phyloP scores from a whole-genome alignment of 2,888 invertebrate species.

The Ecdyonurus torrentis region DNA sequence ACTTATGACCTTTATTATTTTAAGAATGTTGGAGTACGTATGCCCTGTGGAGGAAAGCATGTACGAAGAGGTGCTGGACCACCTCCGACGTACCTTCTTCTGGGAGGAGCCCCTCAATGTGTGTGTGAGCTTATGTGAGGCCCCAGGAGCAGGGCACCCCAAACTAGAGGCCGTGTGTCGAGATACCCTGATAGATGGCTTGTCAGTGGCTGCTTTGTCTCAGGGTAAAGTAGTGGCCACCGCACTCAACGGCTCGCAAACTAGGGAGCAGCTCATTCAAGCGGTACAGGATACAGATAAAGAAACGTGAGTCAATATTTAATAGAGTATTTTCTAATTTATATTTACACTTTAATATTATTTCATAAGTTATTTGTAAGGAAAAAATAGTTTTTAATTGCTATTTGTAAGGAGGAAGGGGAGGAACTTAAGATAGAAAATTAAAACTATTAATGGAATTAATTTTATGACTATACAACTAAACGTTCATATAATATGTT shows the following conservation, averaged over 20 bases:
- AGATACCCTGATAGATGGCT: not conserved
- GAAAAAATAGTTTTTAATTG: too few species aligned
- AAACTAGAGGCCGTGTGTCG: not conserved
- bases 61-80: constrained; percentile 1
- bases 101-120: constrained; percentile 1
- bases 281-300: not conserved
- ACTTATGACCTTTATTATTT: not conserved
- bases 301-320: not conserved
- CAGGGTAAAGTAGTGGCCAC: not conserved
- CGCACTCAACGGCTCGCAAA: constrained; percentile 2
- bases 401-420: too few species aligned
- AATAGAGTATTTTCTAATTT: too few species aligned
- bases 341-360: too few species aligned
- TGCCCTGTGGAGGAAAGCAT: not conserved
- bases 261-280: not conserved
- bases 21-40: not conserved
- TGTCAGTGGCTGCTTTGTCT: not conserved
- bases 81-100: not conserved
- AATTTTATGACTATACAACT: too few species aligned
- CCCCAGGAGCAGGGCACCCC: not conserved
- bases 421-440: too few species aligned
- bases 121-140: constrained; percentile 2
- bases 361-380: too few species aligned
- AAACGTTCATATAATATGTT: too few species aligned
- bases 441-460: too few species aligned